Conservation (phyloP, 2,888 invertebrate species). For the Alloplasta piceator region DNA sequence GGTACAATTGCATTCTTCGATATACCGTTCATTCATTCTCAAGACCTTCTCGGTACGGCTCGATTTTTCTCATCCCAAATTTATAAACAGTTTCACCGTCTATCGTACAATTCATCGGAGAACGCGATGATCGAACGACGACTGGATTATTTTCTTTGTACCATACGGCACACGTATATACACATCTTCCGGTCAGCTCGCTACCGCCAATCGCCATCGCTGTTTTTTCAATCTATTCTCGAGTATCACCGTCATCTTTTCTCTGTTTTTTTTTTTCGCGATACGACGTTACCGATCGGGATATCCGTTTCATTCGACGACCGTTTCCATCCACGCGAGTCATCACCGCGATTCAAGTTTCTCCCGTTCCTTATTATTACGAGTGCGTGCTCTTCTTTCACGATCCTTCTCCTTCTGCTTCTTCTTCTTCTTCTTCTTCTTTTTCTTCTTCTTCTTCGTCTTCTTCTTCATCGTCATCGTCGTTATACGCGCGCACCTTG, state of each 20-base stretch:
- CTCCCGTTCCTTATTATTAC: neutral
- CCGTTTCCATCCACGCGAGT: conserved; percentile 44
- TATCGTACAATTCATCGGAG: neutral
- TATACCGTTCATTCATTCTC: neutral
- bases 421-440: too few species aligned
- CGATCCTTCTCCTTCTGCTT: conserved; percentile 6
- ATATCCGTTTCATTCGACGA: conserved; percentile 30
- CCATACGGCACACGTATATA: neutral
- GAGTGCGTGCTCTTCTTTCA: too few species aligned
- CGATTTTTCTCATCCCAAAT: neutral
- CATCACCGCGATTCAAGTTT: conserved; percentile 48
- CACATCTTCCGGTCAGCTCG: neutral
- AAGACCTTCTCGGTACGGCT: neutral
- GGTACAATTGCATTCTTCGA: conserved; percentile 13
- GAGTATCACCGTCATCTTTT: neutral
- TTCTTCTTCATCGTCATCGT: conserved; percentile 35
- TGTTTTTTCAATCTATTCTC: neutral
- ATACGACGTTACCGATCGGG: conserved; percentile 4
- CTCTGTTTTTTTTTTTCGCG: neutral
- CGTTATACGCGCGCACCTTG: conserved; percentile 59
- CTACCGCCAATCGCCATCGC: neutral
- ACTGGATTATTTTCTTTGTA: conserved; percentile 1
- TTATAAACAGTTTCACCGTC: conserved; percentile 23
- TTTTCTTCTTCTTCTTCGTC: too few species aligned
- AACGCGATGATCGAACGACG: neutral